Percentiles rank a stretch among this genome's conserved stretches.
phyloP scores from a whole-genome alignment of 2,797 vertebrate species.

The Manis crassicaudata region DNA sequence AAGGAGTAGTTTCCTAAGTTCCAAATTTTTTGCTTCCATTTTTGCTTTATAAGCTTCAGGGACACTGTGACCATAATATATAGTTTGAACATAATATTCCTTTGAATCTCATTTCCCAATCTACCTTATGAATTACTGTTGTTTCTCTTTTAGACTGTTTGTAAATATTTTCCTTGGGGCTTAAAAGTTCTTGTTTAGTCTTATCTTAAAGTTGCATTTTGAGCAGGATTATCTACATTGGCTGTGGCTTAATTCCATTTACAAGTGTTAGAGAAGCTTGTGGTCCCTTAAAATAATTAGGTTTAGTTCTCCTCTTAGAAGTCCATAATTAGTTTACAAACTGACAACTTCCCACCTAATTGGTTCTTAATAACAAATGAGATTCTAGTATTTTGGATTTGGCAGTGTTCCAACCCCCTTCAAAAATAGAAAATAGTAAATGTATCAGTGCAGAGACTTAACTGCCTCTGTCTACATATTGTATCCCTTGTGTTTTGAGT shows the following conservation, averaged over 20 bases:
- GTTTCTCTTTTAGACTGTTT: conserved; percentile 60
- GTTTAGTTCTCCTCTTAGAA: conserved; percentile 56
- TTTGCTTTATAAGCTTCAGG: conserved; percentile 58
- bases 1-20: conserved; percentile 64
- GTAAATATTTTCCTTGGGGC: conserved; percentile 67
- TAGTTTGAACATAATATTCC: conserved; percentile 60
- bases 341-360: conserved; percentile 60
- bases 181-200: conserved; percentile 55
- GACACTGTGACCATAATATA: conserved; percentile 53
- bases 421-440: conserved; percentile 56
- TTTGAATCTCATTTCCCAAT: conserved; percentile 67
- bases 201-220: conserved; percentile 60
- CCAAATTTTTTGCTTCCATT: conserved; percentile 56
- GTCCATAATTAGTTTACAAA: conserved; percentile 68
- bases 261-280: conserved; percentile 31
- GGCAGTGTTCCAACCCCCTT: conserved; percentile 21
- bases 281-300: conserved; percentile 67
- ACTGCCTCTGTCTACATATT: background rate
- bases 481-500: conserved; percentile 9
- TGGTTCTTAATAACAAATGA: conserved; percentile 59
- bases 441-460: conserved; percentile 6
- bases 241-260: conserved; percentile 56
- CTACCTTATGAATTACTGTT: conserved; percentile 65
- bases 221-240: conserved; percentile 21
- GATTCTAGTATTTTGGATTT: conserved; percentile 52